Evolutionary conservation across 1,140 invertebrate species (phyloP).

Genomic region (Leptopilina boulardi): DNA sequence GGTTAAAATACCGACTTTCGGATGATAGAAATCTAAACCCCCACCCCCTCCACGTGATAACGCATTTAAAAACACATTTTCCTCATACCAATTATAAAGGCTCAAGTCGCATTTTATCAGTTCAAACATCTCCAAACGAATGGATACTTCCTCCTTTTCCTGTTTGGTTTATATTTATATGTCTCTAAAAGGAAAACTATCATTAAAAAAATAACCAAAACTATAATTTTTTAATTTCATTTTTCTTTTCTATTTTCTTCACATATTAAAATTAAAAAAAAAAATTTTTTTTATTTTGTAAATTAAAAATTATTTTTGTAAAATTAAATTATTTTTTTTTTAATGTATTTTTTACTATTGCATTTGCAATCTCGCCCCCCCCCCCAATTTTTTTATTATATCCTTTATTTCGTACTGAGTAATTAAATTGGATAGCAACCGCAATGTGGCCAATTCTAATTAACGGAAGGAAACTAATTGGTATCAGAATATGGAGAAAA

Average conservation of each 20-base stretch:
- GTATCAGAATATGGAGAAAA: neutral
- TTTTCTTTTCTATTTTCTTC: too few species aligned
- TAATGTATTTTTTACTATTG: too few species aligned
- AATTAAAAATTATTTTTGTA: too few species aligned
- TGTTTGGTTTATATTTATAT: neutral
- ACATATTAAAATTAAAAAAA: too few species aligned
- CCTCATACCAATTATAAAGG: neutral
- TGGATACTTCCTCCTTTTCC: neutral
- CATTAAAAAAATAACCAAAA: too few species aligned
- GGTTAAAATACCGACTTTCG: constrained; percentile 9
- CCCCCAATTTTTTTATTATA: too few species aligned
- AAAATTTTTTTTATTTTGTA: too few species aligned
- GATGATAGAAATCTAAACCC: constrained; percentile 21
- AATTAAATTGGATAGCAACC: constrained; percentile 7
- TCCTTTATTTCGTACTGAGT: neutral
- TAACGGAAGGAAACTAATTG: constrained; percentile 2
- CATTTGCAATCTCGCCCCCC: too few species aligned
- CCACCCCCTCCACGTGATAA: constrained; percentile 18
- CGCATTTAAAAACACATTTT: constrained; percentile 17
- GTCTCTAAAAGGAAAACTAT: neutral
- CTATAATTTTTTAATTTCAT: too few species aligned
- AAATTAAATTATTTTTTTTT: too few species aligned
- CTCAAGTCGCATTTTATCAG: neutral
- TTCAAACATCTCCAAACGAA: neutral
- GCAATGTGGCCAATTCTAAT: constrained; percentile 9